These are phyloP conservation scores for Spilosoma lubricipeda DNA, from an alignment of 2,888 invertebrate genomes.

Conservation along the genomic window DNA sequence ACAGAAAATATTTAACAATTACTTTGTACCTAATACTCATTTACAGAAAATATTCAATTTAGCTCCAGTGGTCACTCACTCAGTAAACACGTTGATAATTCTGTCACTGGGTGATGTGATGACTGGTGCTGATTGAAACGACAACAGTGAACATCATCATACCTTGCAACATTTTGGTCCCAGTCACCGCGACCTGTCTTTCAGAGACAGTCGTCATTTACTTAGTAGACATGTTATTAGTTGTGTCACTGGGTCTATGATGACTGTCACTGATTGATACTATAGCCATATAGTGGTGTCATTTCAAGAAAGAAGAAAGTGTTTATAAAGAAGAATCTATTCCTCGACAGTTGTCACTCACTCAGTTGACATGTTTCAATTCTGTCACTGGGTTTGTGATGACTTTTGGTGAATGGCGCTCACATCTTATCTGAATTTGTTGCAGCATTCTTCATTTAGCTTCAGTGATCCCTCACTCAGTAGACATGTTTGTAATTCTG, in stretches of 20 bases:
- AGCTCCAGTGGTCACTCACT: constrained; percentile 14
- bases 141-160: too few species aligned
- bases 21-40: not conserved
- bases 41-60: too few species aligned
- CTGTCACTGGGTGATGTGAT: constrained; percentile 34
- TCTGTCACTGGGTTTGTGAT: constrained; percentile 29
- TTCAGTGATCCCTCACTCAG: constrained; percentile 20
- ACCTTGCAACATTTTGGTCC: too few species aligned
- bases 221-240: constrained; percentile 34
- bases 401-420: not conserved
- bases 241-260: constrained; percentile 37
- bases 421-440: too few species aligned
- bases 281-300: not conserved
- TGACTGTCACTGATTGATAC: constrained; percentile 22
- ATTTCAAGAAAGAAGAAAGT: too few species aligned
- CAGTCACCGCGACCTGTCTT: not conserved
- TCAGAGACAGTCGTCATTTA: constrained; percentile 19
- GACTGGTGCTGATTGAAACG: constrained; percentile 4
- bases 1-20: too few species aligned
- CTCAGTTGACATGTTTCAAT: constrained; percentile 36
- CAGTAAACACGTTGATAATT: constrained; percentile 25
- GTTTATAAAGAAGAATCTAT: not conserved
- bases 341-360: constrained; percentile 8
- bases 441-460: not conserved
- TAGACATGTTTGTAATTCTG: constrained; percentile 24